Percentiles rank a stretch among this genome's conserved stretches.
phyloP scores from a whole-genome alignment of 2,797 vertebrate species.

The Furcifer pardalis region DNA sequence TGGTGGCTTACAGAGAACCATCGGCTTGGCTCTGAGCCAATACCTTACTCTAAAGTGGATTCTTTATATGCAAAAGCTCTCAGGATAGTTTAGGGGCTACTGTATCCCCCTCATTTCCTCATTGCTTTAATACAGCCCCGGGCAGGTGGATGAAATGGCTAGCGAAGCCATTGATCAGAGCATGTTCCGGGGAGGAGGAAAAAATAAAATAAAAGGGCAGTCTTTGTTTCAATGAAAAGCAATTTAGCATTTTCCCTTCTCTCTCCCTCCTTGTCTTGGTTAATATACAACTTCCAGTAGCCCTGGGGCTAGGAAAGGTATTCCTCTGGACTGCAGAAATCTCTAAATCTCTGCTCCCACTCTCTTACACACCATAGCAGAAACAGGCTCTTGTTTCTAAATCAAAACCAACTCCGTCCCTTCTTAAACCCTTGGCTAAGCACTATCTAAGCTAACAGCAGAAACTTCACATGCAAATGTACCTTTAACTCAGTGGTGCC shows the following conservation, averaged over 20 bases:
- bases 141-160: constrained; percentile 77
- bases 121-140: constrained; percentile 71
- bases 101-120: constrained; percentile 73
- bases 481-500: constrained; percentile 68
- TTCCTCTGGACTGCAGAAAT: constrained; percentile 75
- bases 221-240: constrained; percentile 86
- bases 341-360: constrained; percentile 63
- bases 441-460: constrained; percentile 63
- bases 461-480: constrained; percentile 57
- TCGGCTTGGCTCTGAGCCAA: constrained; percentile 70
- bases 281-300: constrained; percentile 81
- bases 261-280: constrained; percentile 72
- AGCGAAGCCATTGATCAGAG: constrained; percentile 81
- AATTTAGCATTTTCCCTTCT: constrained; percentile 79
- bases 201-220: constrained; percentile 65
- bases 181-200: constrained; percentile 76
- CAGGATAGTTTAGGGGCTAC: constrained; percentile 71
- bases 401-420: constrained; percentile 72
- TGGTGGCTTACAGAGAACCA: constrained; percentile 53
- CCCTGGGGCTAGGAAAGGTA: constrained; percentile 78
- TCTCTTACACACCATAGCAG: neutral
- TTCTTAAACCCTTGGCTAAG: constrained; percentile 64
- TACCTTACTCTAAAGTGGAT: constrained; percentile 72
- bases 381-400: constrained; percentile 54
- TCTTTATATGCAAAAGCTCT: constrained; percentile 74